Evolutionary conservation across 2,888 invertebrate species (phyloP).

Genomic region (Drosophila pseudotalamancana): DNA sequence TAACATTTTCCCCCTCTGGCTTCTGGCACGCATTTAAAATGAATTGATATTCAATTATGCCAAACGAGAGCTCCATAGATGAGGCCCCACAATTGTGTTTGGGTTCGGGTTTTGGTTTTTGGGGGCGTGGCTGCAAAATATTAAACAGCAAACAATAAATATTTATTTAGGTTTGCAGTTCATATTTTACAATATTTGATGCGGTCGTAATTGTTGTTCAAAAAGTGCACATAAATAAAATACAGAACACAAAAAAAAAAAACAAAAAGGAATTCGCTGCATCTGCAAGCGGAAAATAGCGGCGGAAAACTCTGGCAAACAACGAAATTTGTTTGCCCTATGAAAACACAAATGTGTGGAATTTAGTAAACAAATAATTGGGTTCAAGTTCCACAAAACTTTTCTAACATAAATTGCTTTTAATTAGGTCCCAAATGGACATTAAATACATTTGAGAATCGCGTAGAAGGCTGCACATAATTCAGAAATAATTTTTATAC

Average conservation of each 20-base stretch:
- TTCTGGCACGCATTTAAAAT: conserved; percentile 55
- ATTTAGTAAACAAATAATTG: too few species aligned
- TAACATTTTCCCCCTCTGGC: background rate
- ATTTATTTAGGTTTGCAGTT: conserved; percentile 76
- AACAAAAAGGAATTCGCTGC: too few species aligned
- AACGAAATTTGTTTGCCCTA: background rate
- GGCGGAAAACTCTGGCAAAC: background rate
- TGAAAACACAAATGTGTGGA: background rate
- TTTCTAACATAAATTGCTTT: too few species aligned
- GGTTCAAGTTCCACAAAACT: too few species aligned
- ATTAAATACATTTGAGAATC: background rate
- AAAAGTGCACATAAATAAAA: conserved; percentile 37
- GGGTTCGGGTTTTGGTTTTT: conserved; percentile 7
- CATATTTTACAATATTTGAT: conserved; percentile 69
- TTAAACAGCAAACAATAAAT: conserved; percentile 63
- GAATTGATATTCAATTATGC: conserved; percentile 78
- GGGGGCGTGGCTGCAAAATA: conserved; percentile 21
- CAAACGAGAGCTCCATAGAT: conserved; percentile 47
- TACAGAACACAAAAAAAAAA: too few species aligned
- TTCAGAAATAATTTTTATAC: too few species aligned
- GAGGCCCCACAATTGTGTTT: conserved; percentile 27
- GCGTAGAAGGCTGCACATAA: background rate
- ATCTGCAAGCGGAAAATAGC: background rate
- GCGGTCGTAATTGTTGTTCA: conserved; percentile 42
- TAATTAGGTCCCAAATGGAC: too few species aligned